Conservation (phyloP, 2,888 invertebrate genomes). For the Hartigia nigra region DNA sequence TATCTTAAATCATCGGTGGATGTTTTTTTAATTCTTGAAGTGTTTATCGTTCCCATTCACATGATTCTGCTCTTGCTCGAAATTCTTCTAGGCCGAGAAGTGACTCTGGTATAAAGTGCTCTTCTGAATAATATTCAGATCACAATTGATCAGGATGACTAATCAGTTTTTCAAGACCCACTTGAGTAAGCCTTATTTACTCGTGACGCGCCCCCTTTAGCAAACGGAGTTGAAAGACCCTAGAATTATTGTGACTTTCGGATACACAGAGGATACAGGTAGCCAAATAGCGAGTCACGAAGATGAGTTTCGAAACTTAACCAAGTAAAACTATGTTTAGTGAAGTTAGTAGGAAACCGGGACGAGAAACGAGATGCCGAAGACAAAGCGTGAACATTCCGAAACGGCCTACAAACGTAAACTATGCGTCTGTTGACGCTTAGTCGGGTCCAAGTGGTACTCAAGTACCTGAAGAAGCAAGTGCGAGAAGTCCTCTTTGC, state of each 20-base stretch:
- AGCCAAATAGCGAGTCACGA: background rate
- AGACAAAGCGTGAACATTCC: background rate
- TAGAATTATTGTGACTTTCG: background rate
- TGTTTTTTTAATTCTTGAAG: background rate
- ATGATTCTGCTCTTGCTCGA: too few relatives aligned
- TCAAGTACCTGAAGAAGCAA: background rate
- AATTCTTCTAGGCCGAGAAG: too few relatives aligned
- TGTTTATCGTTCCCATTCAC: background rate
- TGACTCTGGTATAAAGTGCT: background rate
- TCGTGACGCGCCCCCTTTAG: background rate
- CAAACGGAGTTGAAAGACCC: background rate
- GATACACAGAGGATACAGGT: background rate
- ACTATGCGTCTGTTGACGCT: constrained; percentile 5
- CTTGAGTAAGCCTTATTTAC: background rate
- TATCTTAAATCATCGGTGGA: background rate
- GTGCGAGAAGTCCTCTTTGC: constrained; percentile 12
- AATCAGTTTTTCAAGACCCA: background rate
- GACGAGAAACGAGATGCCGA: background rate
- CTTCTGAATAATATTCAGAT: background rate
- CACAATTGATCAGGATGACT: background rate
- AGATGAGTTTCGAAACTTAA: background rate
- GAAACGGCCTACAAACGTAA: background rate
- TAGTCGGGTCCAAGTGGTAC: constrained; percentile 6
- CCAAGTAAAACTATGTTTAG: background rate
- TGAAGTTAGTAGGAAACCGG: background rate